Evolutionary conservation across 2,113 vertebrate genomes (phyloP).

Genomic region (Poeciliopsis turrubarensis): DNA sequence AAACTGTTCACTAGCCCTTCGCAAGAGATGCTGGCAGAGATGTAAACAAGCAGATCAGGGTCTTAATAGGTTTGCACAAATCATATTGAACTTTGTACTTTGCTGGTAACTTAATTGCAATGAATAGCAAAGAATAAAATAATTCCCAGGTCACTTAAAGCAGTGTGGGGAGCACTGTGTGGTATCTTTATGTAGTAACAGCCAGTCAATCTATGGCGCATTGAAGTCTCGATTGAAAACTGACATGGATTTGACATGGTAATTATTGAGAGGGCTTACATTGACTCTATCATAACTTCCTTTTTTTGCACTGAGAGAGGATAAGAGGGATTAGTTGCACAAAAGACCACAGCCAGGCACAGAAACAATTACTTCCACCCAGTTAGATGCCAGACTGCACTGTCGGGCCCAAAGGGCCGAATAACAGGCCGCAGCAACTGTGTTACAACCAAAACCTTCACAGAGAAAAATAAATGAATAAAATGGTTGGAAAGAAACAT

Average conservation of each 20-base stretch:
- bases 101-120: background rate
- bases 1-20: constrained; percentile 24
- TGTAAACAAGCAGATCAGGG: constrained; percentile 7
- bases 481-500: background rate
- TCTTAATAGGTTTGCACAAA: background rate
- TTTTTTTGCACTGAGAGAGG: constrained; percentile 75
- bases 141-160: background rate
- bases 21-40: background rate
- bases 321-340: constrained; percentile 75
- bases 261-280: constrained; percentile 58
- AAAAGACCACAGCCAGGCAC: constrained; percentile 65
- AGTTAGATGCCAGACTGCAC: constrained; percentile 71
- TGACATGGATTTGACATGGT: constrained; percentile 47
- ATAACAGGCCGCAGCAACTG: constrained; percentile 20
- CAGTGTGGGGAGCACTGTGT: background rate
- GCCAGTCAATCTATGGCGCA: constrained; percentile 36
- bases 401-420: constrained; percentile 57
- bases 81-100: background rate
- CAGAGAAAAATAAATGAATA: background rate
- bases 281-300: constrained; percentile 74
- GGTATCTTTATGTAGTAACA: background rate
- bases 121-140: too few species aligned
- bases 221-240: constrained; percentile 30
- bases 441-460: constrained; percentile 14
- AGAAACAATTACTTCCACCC: constrained; percentile 76